These are phyloP conservation scores for Oscheius sp. DNA, from an alignment of 1,140 invertebrate genomes.

Conservation along the genomic window DNA sequence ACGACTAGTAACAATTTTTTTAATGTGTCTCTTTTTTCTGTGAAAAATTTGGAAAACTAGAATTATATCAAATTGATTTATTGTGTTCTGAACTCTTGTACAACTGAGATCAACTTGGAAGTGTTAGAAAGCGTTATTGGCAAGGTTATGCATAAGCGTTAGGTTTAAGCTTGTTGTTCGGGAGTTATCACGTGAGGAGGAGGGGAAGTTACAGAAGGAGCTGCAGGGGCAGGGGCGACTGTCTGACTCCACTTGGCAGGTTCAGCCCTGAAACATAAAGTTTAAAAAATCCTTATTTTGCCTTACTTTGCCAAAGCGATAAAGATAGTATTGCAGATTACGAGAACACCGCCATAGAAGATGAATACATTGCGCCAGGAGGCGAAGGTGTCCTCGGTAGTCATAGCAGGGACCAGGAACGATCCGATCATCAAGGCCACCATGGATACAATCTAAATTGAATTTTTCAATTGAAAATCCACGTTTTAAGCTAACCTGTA, in stretches of 20 bases:
- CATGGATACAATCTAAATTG: conserved; percentile 33
- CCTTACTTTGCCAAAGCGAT: conserved; percentile 30
- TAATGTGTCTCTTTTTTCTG: too few species aligned
- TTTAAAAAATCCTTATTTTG: not conserved
- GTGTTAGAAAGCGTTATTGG: too few species aligned
- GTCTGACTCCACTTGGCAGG: conserved; percentile 27
- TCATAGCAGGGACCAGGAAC: conserved; percentile 43
- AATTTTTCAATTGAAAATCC: not conserved
- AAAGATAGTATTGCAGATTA: conserved; percentile 45
- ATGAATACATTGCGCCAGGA: conserved; percentile 41
- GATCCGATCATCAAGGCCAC: conserved; percentile 34
- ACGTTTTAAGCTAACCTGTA: conserved; percentile 29
- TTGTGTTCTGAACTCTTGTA: too few species aligned
- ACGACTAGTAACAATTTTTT: too few species aligned
- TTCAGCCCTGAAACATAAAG: conserved; percentile 14
- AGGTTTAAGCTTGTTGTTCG: not conserved
- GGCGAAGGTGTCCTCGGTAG: conserved; percentile 35
- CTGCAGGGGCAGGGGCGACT: not conserved
- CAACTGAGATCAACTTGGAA: too few species aligned
- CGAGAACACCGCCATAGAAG: conserved; percentile 13
- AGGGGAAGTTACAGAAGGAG: not conserved
- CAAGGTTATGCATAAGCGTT: too few species aligned
- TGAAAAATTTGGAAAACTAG: too few species aligned
- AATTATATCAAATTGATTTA: too few species aligned
- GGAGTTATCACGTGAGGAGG: not conserved